Percentiles rank a stretch among this genome's conserved stretches.
Evolutionary conservation across 1,140 invertebrate species (phyloP).

Genomic region (Caenorhabditis tropicalis): DNA sequence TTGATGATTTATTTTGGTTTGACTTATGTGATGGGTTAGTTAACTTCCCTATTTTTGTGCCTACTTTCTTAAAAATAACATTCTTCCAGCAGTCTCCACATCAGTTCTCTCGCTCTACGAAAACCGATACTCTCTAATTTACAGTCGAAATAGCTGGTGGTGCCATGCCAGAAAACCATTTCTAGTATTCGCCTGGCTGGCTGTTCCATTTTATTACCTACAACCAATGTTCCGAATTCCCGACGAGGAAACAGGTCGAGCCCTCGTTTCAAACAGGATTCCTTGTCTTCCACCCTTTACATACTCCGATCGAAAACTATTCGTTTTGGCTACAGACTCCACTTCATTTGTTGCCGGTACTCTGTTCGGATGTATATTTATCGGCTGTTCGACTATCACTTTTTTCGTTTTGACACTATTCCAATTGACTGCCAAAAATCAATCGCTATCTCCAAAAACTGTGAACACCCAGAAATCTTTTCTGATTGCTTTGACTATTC

Average conservation of each 20-base stretch:
- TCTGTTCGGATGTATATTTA: neutral
- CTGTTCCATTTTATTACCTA: neutral
- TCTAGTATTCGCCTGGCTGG: neutral
- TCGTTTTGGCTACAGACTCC: neutral
- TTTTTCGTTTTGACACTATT: neutral
- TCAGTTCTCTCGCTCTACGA: neutral
- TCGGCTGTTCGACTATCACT: neutral
- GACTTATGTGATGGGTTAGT: neutral
- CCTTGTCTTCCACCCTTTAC: neutral
- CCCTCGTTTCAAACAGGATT: neutral
- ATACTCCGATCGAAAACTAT: neutral
- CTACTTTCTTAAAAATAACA: neutral
- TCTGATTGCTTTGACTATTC: neutral
- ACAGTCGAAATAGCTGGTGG: neutral
- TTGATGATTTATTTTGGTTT: neutral
- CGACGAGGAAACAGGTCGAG: neutral
- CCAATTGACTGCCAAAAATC: too few relatives aligned
- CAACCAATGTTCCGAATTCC: neutral
- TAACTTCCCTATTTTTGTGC: neutral
- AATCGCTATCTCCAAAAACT: neutral
- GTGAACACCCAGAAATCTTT: neutral
- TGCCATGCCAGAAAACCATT: neutral
- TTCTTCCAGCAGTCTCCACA: neutral
- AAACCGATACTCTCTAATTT: neutral
- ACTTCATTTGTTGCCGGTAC: neutral